Percentiles rank a stretch among this genome's conserved stretches.
phyloP scores from a whole-genome alignment of 2,797 vertebrate species.

The Sebastes baramenuke region DNA sequence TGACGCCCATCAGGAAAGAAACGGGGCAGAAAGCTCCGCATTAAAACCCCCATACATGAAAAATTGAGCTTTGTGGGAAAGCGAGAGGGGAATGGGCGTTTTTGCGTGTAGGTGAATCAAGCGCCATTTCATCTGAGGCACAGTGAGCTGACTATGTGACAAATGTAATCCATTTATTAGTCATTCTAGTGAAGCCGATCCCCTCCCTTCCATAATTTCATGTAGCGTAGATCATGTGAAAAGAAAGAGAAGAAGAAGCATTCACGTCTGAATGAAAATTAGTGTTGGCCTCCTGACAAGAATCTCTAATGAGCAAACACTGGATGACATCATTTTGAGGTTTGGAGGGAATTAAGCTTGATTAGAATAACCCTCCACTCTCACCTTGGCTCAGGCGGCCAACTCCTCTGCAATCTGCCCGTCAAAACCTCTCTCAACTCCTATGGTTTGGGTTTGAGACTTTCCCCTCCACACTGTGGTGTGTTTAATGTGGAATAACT shows the following conservation, averaged over 20 bases:
- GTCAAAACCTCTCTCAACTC: constrained; percentile 56
- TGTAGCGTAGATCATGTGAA: constrained; percentile 16
- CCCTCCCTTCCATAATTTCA: constrained; percentile 8
- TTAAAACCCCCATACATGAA: constrained; percentile 43
- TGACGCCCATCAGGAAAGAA: constrained; percentile 67
- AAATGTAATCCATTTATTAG: constrained; percentile 67
- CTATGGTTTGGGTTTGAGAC: constrained; percentile 34
- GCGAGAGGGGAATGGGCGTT: constrained; percentile 15
- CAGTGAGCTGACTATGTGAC: constrained; percentile 52
- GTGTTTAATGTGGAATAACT: constrained; percentile 66
- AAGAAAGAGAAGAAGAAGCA: constrained; percentile 27
- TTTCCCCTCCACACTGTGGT: constrained; percentile 19
- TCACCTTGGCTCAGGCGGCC: constrained; percentile 69
- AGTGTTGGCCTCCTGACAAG: constrained; percentile 71
- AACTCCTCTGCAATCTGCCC: constrained; percentile 52
- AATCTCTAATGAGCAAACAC: constrained; percentile 79
- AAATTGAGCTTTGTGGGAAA: constrained; percentile 68
- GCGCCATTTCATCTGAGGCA: constrained; percentile 36
- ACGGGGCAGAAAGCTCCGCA: constrained; percentile 59
- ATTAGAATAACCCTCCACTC: constrained; percentile 78
- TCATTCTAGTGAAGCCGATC: constrained; percentile 46
- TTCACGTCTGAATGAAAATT: constrained; percentile 71
- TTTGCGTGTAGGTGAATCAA: constrained; percentile 58
- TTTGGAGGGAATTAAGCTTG: constrained; percentile 77
- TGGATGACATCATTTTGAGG: constrained; percentile 78